Conservation (phyloP, 2,888 invertebrate genomes). For the Xylocampa areola region DNA sequence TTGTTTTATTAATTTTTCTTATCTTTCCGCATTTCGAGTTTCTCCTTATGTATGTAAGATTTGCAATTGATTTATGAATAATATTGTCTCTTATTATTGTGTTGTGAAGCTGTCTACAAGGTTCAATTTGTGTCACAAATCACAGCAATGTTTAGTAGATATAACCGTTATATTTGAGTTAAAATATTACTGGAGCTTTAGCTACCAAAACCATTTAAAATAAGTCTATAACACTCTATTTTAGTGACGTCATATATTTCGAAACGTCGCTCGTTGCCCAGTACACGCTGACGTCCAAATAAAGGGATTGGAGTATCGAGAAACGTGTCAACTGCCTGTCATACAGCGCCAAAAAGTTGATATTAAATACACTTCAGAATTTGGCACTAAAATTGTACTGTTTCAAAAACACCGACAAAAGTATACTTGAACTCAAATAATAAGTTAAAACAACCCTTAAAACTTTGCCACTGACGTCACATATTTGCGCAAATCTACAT, state of each 20-base stretch:
- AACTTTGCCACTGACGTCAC: slow-evolving; percentile 38
- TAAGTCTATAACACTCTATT: too few species aligned
- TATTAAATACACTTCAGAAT: slow-evolving; percentile 8
- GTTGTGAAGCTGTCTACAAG: too few species aligned
- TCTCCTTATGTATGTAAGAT: slow-evolving; percentile 28
- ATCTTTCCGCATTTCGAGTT: slow-evolving; percentile 35
- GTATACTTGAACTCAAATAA: slow-evolving; percentile 9
- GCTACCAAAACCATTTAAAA: too few species aligned
- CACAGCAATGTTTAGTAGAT: too few species aligned
- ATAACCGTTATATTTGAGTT: too few species aligned
- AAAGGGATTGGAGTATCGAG: not conserved
- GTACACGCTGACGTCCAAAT: not conserved
- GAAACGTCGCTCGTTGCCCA: not conserved
- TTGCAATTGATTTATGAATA: slow-evolving; percentile 28
- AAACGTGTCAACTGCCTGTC: not conserved
- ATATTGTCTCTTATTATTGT: too few species aligned
- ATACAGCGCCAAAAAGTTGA: not conserved
- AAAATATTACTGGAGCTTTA: too few species aligned
- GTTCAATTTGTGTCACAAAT: too few species aligned
- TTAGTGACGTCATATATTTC: too few species aligned
- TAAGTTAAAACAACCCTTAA: slow-evolving; percentile 31
- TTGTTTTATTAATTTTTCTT: slow-evolving; percentile 61
- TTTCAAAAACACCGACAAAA: slow-evolving; percentile 20
- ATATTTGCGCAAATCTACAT: slow-evolving; percentile 39
- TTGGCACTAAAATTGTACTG: slow-evolving; percentile 1